Percentiles rank a stretch among this genome's conserved stretches.
Conservation (phyloP, 2,888 invertebrate species). For the Tenthredo amoena region DNA sequence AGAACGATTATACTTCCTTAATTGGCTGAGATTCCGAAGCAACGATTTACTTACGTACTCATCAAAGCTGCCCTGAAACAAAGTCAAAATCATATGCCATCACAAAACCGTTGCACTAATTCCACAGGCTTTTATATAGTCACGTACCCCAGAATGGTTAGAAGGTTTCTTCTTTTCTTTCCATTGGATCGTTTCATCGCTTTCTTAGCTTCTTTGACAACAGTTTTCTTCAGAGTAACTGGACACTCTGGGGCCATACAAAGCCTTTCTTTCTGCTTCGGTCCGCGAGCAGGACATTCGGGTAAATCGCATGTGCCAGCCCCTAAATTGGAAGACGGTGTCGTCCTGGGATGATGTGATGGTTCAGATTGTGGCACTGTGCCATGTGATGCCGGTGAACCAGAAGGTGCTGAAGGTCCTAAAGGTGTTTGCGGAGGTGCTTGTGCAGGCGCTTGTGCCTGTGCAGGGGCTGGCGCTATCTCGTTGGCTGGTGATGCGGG, state of each 20-base stretch:
- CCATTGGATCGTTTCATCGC: not conserved
- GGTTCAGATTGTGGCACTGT: not conserved
- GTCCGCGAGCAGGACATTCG: slow-evolving; percentile 40
- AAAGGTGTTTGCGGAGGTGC: not conserved
- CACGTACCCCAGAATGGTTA: slow-evolving; percentile 45
- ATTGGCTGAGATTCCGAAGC: not conserved
- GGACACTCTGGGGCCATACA: slow-evolving; percentile 50
- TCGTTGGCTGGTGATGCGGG: not conserved
- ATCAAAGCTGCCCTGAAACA: slow-evolving; percentile 49
- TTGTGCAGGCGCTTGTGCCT: not conserved
- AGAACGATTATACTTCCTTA: slow-evolving; percentile 25
- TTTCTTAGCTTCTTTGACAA: slow-evolving; percentile 49
- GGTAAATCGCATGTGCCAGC: slow-evolving; percentile 17
- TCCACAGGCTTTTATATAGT: not conserved
- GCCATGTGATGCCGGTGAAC: not conserved
- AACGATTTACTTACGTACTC: slow-evolving; percentile 40
- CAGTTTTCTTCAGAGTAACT: slow-evolving; percentile 39
- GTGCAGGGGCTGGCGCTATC: not conserved
- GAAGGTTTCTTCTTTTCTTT: slow-evolving; percentile 44
- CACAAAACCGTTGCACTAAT: not conserved
- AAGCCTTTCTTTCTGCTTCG: slow-evolving; percentile 59
- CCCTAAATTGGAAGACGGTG: not conserved
- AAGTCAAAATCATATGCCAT: not conserved
- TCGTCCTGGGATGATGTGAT: not conserved
- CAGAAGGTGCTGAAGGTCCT: not conserved